Conservation (phyloP, 2,113 vertebrate genomes). For the Podilymbus podiceps region DNA sequence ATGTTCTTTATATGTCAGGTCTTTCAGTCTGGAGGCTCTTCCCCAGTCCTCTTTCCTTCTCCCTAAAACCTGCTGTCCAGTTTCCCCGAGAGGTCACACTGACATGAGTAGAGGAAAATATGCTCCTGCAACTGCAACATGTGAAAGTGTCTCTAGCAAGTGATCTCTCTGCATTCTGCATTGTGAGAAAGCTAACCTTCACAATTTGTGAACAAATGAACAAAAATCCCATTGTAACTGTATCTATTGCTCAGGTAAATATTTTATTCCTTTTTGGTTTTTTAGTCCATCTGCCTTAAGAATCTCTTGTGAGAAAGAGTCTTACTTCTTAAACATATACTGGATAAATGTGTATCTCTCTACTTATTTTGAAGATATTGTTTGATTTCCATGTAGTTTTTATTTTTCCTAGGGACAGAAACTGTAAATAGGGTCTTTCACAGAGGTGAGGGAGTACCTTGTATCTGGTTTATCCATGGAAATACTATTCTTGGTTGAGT, state of each 20-base stretch:
- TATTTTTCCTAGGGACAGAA: background rate
- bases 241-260: background rate
- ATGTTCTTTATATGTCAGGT: background rate
- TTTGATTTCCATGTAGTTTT: background rate
- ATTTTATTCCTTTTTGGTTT: background rate
- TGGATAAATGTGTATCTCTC: background rate
- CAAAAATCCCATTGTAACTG: background rate
- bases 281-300: background rate
- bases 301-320: background rate
- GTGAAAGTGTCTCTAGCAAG: background rate
- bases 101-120: background rate
- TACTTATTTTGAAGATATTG: background rate
- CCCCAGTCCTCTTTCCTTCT: background rate
- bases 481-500: background rate
- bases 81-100: background rate
- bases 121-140: background rate
- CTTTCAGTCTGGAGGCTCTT: background rate
- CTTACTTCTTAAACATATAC: background rate
- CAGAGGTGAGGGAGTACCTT: background rate
- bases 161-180: background rate
- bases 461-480: background rate
- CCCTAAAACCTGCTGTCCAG: background rate
- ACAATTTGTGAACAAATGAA: background rate
- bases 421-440: background rate
- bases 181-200: background rate